Evolutionary conservation across 2,113 vertebrate genomes (phyloP), one percentile per base, ranked within the genome.

Genomic region (Accipiter cooperii): DNA sequence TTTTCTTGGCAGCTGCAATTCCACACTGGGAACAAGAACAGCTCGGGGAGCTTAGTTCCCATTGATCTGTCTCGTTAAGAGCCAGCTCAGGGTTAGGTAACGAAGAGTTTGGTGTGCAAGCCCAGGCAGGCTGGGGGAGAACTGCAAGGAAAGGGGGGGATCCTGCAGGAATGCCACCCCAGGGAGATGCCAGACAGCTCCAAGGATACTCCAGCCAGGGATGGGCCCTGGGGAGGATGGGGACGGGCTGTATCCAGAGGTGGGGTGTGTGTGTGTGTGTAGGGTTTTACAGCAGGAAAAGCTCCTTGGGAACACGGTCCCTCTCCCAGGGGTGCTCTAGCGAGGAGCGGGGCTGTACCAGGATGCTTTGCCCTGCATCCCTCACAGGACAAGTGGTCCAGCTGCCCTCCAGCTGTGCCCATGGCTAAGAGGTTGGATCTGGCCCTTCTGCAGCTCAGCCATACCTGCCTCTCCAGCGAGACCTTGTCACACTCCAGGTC

Each of bases 401-500:
- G 69, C 38, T 3, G 11, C 36, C n/a, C 34, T 10, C 38, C 9
- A 19, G 68, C 12, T 13, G 8, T 20, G 17, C 46, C 68, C 42
- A 9, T 1, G 28, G 60, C 70, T 12, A 9, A 4, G 8, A 17
- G 26, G 44, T 36, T 5, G 24, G 51, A 13, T 5, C 42, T 9
- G 1, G 5, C 33, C 12, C 29, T 24, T 1, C 29, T 10, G 1
- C 3, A 3, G 61, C 17, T 6, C 58, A 11, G 22, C 44, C 63
- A 20, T 83, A 99, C 99, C 95, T 99, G 99, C 98, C 99, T 98
- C 97, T 99, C 99, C 98, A 99, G 96, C 3, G 99, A 98, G 69
- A 98, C 99, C 93, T 99, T 99, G 96, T 99, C 99, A 28, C 99
- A 99, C 97, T 99, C 99, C 96, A 99, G 97, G 95, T 99, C 99